Base-by-base conservation (phyloP, 2,113 vertebrate genomes). In the Phoenicopterus ruber region DNA sequence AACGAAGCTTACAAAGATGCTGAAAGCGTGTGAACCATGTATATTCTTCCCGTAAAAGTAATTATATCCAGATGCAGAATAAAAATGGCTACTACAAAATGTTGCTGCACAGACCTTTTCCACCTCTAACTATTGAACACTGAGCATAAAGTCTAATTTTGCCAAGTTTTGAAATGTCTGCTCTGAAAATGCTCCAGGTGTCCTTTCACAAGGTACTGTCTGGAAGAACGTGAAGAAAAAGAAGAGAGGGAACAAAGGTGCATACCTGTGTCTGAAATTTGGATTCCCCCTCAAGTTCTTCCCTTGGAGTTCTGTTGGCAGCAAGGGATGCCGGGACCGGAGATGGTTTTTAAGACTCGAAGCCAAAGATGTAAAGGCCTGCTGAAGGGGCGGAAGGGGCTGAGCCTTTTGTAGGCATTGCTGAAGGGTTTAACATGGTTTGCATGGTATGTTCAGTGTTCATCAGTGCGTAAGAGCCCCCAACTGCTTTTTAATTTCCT, bases 31-130 rank as follows among this genome's bases (percentile, higher is more conserved):
- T 54, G 57, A 86, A 85, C 79, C 49, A 17, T 69, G 29, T 86
- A n/a, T 62, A 47, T 94, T 95, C 72, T 87, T 86, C 59, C 67
- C 38, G 61, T 67, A 76, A 94, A 94, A 72, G 34, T 67, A 85
- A 94, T 94, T 95, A 66, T 89, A 90, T 90, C 63, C 93, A 96
- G 71, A 83, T 1, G 22, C 28, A 92, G 47, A 83, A 88, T 69
- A 49, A 91, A 88, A 94, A 86, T 22, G 38, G 49, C 59, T 95
- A 62, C 88, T 89, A 31, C 21, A 93, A 90, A 81, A 62, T 74
- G 22, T 50, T 90, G 26, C 81, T 94, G 77, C 28, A 59, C 55
- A 65, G 59, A 84, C 66, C 72, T 92, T 84, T 80, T 84, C 62
- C 59, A 69, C 69, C 54, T 91, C n/a, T 65, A 89, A 88, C 32